Evolutionary conservation across 2,113 vertebrate species (phyloP).

Genomic region (Pungitius pungitius): DNA sequence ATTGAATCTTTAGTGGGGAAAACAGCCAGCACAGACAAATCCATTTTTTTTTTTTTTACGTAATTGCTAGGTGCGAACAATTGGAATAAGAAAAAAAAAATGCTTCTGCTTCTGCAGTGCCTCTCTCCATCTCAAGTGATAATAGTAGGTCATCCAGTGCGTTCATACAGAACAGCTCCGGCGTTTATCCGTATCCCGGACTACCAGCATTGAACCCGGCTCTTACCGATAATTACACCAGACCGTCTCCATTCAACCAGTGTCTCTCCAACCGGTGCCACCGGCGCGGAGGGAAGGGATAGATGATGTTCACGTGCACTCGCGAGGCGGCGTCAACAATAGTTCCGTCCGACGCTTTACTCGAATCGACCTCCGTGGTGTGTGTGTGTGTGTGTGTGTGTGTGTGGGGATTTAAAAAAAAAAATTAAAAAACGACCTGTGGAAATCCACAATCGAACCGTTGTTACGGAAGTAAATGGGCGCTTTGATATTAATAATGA

Average conservation of each 20-base stretch:
- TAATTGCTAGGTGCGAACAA: constrained; percentile 63
- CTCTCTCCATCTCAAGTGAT: constrained; percentile 46
- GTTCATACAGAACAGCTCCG: constrained; percentile 42
- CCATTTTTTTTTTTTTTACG: constrained; percentile 59
- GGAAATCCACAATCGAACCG: constrained; percentile 53
- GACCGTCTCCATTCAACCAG: constrained; percentile 60
- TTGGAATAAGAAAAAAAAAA: constrained; percentile 48
- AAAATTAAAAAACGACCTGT: constrained; percentile 60
- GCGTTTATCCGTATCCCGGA: constrained; percentile 60
- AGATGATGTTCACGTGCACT: constrained; percentile 48
- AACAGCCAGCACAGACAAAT: constrained; percentile 62
- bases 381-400: too few relatives aligned
- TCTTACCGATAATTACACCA: constrained; percentile 65
- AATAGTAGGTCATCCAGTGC: constrained; percentile 58
- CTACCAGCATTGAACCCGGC: constrained; percentile 50
- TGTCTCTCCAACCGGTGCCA: constrained; percentile 50
- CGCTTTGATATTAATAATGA: constrained; percentile 63
- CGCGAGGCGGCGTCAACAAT: constrained; percentile 55
- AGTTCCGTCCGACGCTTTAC: constrained; percentile 47
- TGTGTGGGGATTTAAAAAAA: too few relatives aligned
- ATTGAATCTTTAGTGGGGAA: constrained; percentile 65
- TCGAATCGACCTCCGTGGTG: constrained; percentile 50
- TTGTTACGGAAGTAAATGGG: constrained; percentile 62
- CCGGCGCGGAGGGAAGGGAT: too few relatives aligned
- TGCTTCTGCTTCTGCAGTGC: constrained; percentile 43